Conservation (phyloP, 2,797 vertebrate species). For the Malacoraja senta region DNA sequence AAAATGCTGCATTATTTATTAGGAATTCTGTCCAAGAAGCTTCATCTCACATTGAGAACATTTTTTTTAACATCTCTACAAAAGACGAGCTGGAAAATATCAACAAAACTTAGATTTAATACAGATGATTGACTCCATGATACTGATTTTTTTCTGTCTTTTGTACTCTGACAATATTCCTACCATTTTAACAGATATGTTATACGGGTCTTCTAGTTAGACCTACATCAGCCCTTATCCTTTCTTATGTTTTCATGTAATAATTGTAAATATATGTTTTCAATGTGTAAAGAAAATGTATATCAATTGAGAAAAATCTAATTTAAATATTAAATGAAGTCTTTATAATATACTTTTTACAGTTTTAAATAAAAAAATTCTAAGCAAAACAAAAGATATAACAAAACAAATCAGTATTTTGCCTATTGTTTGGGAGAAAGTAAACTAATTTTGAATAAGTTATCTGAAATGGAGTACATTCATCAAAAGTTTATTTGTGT, state of each 20-base stretch:
- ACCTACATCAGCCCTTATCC: background rate
- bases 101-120: background rate
- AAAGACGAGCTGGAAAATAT: background rate
- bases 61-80: background rate
- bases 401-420: background rate
- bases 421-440: background rate
- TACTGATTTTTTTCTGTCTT: background rate
- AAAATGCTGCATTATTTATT: background rate
- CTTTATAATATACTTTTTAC: conserved; percentile 28
- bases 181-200: background rate
- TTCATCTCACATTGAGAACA: conserved; percentile 36
- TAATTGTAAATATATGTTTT: conserved; percentile 29
- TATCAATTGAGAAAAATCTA: background rate
- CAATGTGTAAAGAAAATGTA: background rate
- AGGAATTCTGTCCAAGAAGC: background rate
- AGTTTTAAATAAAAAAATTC: conserved; percentile 21
- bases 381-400: background rate
- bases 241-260: background rate
- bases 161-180: background rate
- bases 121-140: background rate
- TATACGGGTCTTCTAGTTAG: background rate
- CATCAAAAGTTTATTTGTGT: background rate
- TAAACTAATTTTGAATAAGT: background rate
- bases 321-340: background rate
- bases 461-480: background rate